phyloP scores from a whole-genome alignment of 2,113 vertebrate genomes.

The Ceyx cyanopectus region DNA sequence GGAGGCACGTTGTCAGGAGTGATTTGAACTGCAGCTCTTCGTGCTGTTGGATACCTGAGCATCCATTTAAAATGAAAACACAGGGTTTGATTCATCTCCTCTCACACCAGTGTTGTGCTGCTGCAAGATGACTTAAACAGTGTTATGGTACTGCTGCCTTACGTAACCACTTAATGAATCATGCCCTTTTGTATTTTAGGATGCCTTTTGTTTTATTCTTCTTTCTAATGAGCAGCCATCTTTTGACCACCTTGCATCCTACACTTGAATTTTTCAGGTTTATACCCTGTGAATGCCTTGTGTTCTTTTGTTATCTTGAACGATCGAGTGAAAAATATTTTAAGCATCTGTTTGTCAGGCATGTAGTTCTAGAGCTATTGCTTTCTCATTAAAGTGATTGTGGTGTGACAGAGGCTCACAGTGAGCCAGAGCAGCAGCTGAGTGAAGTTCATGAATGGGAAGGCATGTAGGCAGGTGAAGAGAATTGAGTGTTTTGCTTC shows the following conservation, averaged over 20 bases:
- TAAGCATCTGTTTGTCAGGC: background rate
- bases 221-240: accelerated
- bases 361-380: background rate
- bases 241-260: background rate
- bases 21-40: accelerated
- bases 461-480: background rate
- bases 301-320: background rate
- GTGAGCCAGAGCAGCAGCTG: background rate
- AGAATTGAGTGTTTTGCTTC: background rate
- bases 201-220: background rate
- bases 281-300: background rate
- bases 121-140: background rate
- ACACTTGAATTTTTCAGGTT: background rate
- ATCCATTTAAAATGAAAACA: background rate
- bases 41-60: background rate
- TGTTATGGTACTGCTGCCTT: background rate
- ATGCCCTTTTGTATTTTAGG: background rate
- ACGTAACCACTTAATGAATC: background rate
- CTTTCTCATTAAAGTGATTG: background rate
- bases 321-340: background rate
- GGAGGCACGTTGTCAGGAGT: background rate
- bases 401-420: background rate
- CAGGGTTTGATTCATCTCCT: background rate
- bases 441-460: background rate
- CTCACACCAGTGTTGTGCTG: background rate